Percentiles rank a stretch among this genome's conserved stretches.
These are phyloP conservation scores for Petrolisthes cinctipes DNA, from an alignment of 2,888 invertebrate genomes.

Conservation along the genomic window DNA sequence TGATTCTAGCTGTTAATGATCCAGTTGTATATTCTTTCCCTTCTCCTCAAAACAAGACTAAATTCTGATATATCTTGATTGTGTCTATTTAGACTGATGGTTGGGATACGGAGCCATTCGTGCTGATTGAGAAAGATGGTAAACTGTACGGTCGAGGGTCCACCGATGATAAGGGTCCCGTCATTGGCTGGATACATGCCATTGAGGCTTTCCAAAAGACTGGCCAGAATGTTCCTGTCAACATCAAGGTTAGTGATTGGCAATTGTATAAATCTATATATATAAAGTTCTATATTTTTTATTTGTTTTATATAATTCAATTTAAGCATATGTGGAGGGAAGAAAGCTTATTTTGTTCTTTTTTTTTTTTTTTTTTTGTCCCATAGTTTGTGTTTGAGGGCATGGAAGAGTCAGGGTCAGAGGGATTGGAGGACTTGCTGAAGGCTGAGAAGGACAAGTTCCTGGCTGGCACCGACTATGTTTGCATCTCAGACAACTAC, in stretches of 20 bases:
- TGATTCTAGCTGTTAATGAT: no score
- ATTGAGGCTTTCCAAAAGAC: constrained; percentile 87
- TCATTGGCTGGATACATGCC: constrained; percentile 94
- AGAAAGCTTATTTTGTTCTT: no score
- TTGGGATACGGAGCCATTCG: constrained; percentile 96
- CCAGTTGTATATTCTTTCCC: no score
- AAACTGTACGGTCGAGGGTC: constrained; percentile 93
- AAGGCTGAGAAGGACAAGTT: constrained; percentile 80
- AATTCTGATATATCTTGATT: no score
- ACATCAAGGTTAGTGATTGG: constrained; percentile 73
- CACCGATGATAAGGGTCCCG: constrained; percentile 94
- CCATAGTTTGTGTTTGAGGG: constrained; percentile 91
- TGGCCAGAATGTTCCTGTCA: constrained; percentile 77
- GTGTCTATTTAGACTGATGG: constrained; percentile 80
- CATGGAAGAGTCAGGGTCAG: constrained; percentile 98
- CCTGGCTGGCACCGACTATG: constrained; percentile 86
- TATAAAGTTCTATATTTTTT: no score
- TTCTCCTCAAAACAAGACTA: no score
- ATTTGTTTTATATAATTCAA: no score
- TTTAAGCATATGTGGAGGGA: no score
- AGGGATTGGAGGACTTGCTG: constrained; percentile 91
- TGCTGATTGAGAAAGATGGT: constrained; percentile 85
- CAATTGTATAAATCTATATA: no score
- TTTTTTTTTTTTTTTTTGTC: background rate
- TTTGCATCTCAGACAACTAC: constrained; percentile 98